Evolutionary conservation across 2,113 vertebrate species (phyloP), one percentile per base, ranked within the genome.

Genomic region (Tonatia bakeri): DNA sequence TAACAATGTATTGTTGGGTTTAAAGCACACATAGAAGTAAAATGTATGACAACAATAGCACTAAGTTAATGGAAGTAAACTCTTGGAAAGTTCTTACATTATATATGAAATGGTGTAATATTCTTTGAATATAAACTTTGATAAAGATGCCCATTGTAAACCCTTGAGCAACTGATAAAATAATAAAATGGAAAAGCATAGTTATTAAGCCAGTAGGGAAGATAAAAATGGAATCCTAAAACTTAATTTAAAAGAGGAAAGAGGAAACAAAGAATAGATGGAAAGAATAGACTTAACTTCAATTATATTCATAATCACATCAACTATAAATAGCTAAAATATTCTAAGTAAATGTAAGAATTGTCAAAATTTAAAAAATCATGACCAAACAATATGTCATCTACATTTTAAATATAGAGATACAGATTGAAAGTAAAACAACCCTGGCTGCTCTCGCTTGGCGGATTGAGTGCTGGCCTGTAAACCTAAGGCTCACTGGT

Each of bases 171-270:
- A 64, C 17, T n/a, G 87, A 73, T 64, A 87, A 82, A 93, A 54
- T 36, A 89, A 81, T 56, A 61, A 80, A 81, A 72, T 88, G 56
- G 79, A 54, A 88, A 92, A 50, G 38, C 67, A 70, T 40, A 86
- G 16, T 19, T 76, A 47, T 52, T 56, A 79, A 91, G 31, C n/a
- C 28, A 82, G 56, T 65, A 91, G 12, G 43, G 33, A 94, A 88
- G 65, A 73, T 84, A 83, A 87, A 94, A 95, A 65, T 92, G 50
- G 50, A 52, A 89, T 80, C 54, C 31, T 88, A 95, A 87, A 86
- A 81, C 36, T 87, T 87, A 82, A 73, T 80, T 38, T 59, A 67
- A 91, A 87, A 72, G 67, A 91, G 6, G 45, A 89, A 92, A 54
- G 13, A n/a, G 36, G 43, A 89, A 88, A 84, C 50, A 93, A 76